A percentile compares a stretch with the other conserved stretches of the same genome.
Conservation (phyloP, 1,140 invertebrate genomes). For the Tigriopus japonicus region DNA sequence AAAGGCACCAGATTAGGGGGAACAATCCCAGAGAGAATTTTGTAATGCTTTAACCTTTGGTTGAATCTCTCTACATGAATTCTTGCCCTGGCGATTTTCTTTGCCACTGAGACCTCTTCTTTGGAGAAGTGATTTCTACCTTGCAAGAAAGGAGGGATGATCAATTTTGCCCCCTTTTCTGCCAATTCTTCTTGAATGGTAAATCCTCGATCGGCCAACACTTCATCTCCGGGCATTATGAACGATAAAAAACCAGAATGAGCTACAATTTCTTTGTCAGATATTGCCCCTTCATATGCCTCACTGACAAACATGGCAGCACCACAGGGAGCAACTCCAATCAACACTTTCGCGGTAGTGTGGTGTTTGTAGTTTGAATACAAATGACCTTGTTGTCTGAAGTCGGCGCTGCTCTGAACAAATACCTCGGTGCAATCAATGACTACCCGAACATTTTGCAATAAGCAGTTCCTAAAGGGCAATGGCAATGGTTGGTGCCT, state of each 20-base stretch:
- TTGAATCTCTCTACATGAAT: neutral
- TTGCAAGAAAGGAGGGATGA: neutral
- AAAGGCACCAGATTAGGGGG: neutral
- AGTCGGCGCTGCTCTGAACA: conserved; percentile 1
- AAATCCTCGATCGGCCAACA: neutral
- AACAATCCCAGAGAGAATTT: neutral
- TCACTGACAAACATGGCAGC: conserved; percentile 13
- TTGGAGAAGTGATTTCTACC: neutral
- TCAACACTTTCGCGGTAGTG: conserved; percentile 16
- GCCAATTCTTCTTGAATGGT: neutral
- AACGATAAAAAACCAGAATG: conserved; percentile 12
- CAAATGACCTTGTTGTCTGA: conserved; percentile 8
- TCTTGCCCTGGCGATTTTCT: neutral
- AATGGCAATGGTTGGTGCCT: neutral
- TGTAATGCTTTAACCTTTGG: neutral
- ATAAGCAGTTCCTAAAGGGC: neutral
- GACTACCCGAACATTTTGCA: conserved; percentile 11
- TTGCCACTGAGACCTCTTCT: neutral
- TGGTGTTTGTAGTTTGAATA: conserved; percentile 16
- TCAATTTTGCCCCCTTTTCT: neutral
- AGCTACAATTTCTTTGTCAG: conserved; percentile 16
- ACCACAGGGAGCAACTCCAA: conserved; percentile 16
- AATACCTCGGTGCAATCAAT: conserved; percentile 15
- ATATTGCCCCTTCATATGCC: conserved; percentile 15
- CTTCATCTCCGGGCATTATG: neutral